Evolutionary conservation across 2,888 invertebrate genomes (phyloP).

Genomic region (Polymixis flavicincta): DNA sequence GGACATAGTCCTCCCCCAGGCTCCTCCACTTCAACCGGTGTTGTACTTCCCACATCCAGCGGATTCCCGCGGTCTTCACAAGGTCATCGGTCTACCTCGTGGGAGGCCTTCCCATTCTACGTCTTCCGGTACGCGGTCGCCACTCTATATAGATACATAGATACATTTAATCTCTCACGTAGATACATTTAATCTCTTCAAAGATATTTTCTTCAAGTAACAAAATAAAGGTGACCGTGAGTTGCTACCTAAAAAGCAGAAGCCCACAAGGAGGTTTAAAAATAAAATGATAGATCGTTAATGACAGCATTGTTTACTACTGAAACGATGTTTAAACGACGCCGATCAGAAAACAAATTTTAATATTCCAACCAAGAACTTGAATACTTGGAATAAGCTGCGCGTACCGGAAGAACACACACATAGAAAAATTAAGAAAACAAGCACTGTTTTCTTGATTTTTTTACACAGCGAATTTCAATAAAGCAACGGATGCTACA

Average conservation of each 20-base stretch:
- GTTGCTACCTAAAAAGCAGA: constrained; percentile 9
- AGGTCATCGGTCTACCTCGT: no score
- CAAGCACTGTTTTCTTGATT: no score
- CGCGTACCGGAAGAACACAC: background rate
- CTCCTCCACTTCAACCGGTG: no score
- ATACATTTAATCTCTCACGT: no score
- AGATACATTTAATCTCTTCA: background rate
- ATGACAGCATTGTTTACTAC: constrained; percentile 26
- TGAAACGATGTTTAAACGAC: constrained; percentile 13
- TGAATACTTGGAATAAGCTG: background rate
- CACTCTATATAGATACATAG: no score
- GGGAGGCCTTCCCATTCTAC: no score
- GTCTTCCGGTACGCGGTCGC: no score
- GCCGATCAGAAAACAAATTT: background rate
- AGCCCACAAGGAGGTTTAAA: background rate
- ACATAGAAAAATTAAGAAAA: background rate
- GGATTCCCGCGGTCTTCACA: no score
- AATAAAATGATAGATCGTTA: constrained; percentile 24
- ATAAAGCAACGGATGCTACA: background rate
- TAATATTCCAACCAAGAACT: constrained; percentile 1
- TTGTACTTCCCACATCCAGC: no score
- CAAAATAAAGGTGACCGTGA: background rate
- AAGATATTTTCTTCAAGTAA: constrained; percentile 1
- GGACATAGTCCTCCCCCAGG: no score
- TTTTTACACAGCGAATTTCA: no score